Conservation (phyloP, 2,888 invertebrate species). For the Nebria salina region DNA sequence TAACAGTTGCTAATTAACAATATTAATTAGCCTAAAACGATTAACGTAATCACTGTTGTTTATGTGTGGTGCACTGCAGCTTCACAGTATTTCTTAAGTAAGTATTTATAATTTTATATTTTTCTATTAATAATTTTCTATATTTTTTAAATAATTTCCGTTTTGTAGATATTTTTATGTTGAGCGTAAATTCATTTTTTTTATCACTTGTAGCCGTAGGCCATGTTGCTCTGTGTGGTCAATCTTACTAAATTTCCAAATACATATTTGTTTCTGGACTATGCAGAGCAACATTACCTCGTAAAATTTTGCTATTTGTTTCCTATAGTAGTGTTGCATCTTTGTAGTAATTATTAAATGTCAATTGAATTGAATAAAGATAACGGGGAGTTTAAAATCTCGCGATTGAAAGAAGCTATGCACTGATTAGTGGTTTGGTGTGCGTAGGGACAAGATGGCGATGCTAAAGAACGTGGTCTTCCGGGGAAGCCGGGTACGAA, state of each 20-base stretch:
- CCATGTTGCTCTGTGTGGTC: too few relatives aligned
- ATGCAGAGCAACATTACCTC: neutral
- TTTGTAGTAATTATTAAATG: neutral
- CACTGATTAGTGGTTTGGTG: constrained; percentile 59
- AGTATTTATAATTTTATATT: constrained; percentile 40
- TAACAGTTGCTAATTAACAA: constrained; percentile 37
- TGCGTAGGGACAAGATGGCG: constrained; percentile 67
- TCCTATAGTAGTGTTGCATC: neutral
- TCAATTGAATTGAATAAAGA: neutral
- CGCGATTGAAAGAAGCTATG: constrained; percentile 39
- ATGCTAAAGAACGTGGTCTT: constrained; percentile 70
- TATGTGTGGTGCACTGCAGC: constrained; percentile 44
- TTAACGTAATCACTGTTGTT: constrained; percentile 34
- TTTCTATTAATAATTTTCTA: constrained; percentile 17
- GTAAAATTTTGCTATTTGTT: neutral
- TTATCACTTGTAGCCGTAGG: neutral
- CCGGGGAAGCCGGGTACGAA: constrained; percentile 72
- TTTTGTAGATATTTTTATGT: neutral
- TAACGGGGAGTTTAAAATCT: neutral
- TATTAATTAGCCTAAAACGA: constrained; percentile 42
- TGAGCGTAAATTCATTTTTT: neutral
- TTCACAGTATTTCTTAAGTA: constrained; percentile 40
- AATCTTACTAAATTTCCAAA: too few relatives aligned
- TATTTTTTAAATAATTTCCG: constrained; percentile 3
- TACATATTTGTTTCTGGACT: too few relatives aligned